Conservation (phyloP, 2,888 invertebrate species). For the Operophtera brumata region DNA sequence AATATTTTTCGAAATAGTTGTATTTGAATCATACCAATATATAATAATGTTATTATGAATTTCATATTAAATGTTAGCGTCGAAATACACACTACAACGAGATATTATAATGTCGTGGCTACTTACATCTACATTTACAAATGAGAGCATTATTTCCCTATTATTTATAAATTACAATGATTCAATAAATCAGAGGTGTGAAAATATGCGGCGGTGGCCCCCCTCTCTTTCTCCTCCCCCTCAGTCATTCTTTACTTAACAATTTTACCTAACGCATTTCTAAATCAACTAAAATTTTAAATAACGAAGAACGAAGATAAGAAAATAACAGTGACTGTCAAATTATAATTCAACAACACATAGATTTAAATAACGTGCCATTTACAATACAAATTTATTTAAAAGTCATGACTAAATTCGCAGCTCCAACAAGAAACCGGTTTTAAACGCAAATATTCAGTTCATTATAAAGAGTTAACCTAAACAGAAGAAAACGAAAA, state of each 20-base stretch:
- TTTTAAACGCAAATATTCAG: background rate
- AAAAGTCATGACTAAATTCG: background rate
- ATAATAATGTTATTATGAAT: background rate
- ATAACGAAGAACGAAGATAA: background rate
- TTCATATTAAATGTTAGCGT: background rate
- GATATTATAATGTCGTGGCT: slow-evolving; percentile 31
- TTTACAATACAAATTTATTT: no score
- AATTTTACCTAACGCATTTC: slow-evolving; percentile 14
- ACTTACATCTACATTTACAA: slow-evolving; percentile 41
- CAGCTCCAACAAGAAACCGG: background rate
- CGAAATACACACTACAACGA: background rate
- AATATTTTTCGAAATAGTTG: background rate
- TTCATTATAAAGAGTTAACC: background rate
- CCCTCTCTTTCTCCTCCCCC: slow-evolving; percentile 29
- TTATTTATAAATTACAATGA: slow-evolving; percentile 13
- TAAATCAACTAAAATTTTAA: slow-evolving; percentile 6
- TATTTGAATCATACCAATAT: background rate
- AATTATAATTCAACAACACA: background rate
- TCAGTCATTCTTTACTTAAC: slow-evolving; percentile 22
- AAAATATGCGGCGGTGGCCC: slow-evolving; percentile 39
- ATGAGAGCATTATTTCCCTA: slow-evolving; percentile 47
- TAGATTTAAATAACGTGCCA: background rate
- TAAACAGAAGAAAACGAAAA: no score
- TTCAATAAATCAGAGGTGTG: slow-evolving; percentile 13
- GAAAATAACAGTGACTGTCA: background rate